Base-by-base conservation (phyloP, 2,888 invertebrate genomes). In the Bedellia somnulentella region DNA sequence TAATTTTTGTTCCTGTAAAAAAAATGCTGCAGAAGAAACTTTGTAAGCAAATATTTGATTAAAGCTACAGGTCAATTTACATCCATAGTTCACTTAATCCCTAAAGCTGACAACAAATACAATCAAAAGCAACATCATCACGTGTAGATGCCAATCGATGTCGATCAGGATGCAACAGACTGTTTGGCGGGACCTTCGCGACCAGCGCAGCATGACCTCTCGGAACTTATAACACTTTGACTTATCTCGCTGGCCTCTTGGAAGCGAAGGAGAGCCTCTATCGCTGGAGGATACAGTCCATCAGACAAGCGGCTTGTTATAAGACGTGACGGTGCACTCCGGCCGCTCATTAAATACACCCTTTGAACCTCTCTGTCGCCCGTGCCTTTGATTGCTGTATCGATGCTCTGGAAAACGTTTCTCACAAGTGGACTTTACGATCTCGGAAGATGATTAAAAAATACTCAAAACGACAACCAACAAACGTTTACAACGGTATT, bases 271-370 rank as follows among this genome's bases (percentile, higher is more conserved):
- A n/a, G 4, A n/a, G 9, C 23, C n/a, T 8, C 23, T 4, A 10
- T 8, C 23, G 23, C 23, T 23, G 23, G n/a, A n/a, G n/a, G n/a
- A n/a, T n/a, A n/a, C n/a, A n/a, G n/a, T n/a, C 31, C 25, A 30
- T 36, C 34, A 36, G 33, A 30, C 32, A 34, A 36, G 43, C 48
- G 51, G 32, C 58, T 71, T 57, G 61, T 71, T 71, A 70, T 42
- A 23, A 38, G 48, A 49, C 64, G 66, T 73, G 71, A 70, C 68
- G 49, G n/a, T 41, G 70, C 71, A 67, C 44, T 52, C 49, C 44
- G 34, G 38, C 33, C 41, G 39, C 52, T 64, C 58, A 59, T 67
- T 67, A 64, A 38, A 43, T 37, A 37, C 42, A 42, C 48, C 46
- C 49, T 50, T 55, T 49, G 45, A 48, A 18, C 23, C 33, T 21